Evolutionary conservation across 2,888 invertebrate species (phyloP), one percentile per base, ranked within the genome.

Genomic region (Melinaea marsaeus): DNA sequence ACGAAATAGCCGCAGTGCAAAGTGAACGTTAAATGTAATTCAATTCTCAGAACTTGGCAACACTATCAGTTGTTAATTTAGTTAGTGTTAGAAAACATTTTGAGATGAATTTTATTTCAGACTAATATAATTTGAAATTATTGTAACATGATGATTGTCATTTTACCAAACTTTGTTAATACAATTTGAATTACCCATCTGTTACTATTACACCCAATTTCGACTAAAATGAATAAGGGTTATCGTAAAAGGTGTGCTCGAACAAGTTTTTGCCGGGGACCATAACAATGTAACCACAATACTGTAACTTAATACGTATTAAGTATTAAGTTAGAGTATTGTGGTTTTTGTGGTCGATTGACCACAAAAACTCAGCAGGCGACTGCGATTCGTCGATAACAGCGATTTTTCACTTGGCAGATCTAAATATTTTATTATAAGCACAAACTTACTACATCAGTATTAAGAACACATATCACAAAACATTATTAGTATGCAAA

Each of bases 361-460:
- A 65, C 66, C 64, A 51, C 61, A 70, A 71, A 71, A 22, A 69
- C 42, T 58, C 57, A 45, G 55, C 54, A 22, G 22, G 63, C 65
- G 65, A 64, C 67, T 71, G 72, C 71, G 67, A 64, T 68, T 58
- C 62, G 69, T 71, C 67, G 72, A 72, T 72, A 71, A 69, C 71
- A 66, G 60, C 59, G 64, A 63, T 64, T 66, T 68, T 66, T 65
- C 69, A 60, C 62, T 65, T 63, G 65, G 58, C 64, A 65, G 63
- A 63, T 65, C 65, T 69, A 69, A 72, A 70, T 71, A 67, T 68
- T 71, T 71, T 67, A 66, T 67, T 62, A 65, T 68, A 64, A 42
- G 67, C 63, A 64, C 57, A 59, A 47, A 48, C 63, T 67, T 32
- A 11, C 51, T 9, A 32, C 51, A 9, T 3, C 2, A 22, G n/a